Base-by-base conservation (phyloP, 1,140 invertebrate genomes). In the Neelides sp. region DNA sequence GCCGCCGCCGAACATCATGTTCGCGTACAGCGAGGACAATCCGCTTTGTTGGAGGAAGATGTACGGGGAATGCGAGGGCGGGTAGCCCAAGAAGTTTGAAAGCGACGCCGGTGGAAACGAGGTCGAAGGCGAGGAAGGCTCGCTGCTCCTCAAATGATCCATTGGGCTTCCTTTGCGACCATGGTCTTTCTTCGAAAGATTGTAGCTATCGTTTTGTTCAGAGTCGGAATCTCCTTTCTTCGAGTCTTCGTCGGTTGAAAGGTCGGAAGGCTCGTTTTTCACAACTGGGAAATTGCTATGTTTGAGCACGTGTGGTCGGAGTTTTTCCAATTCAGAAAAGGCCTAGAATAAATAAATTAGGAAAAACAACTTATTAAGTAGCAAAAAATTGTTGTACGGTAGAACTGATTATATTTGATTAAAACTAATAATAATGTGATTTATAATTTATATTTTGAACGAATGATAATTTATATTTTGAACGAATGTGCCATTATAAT, bases 281-380 rank as follows among this genome's bases (percentile, higher is more conserved):
- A 50, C 23, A 8, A 49, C 52, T 27, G 54, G 43, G 23, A 57
- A 57, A 10, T 72, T 74, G 51, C 73, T 78, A 59, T 83, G 80
- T 62, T 82, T 82, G 7, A 77, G 72, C n/a, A 81, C 74, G 63
- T 83, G 80, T 4, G 77, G 73, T 17, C 78, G 70, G 30, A 83
- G 65, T 50, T 75, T 72, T 47, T 81, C 78, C 19, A 79, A 57
- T 54, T 82, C 79, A 2, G 78, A 79, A 62, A 81, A 80, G 3
- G 79, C 80, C 66, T 74, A 49, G 8, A 58, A 61, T 42, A 43
- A 50, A 57, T 54, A 52, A 7, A 43, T 43, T 46, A 48, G 32
- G 26, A 27, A 48, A 50, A 50, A 47, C 19, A 13, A 47, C 7
- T 15, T 26, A 23, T 4, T 15, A 36, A 15, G 20, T 7, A 3